phyloP scores from a whole-genome alignment of 1,140 invertebrate genomes.

The Bradysia coprophila region DNA sequence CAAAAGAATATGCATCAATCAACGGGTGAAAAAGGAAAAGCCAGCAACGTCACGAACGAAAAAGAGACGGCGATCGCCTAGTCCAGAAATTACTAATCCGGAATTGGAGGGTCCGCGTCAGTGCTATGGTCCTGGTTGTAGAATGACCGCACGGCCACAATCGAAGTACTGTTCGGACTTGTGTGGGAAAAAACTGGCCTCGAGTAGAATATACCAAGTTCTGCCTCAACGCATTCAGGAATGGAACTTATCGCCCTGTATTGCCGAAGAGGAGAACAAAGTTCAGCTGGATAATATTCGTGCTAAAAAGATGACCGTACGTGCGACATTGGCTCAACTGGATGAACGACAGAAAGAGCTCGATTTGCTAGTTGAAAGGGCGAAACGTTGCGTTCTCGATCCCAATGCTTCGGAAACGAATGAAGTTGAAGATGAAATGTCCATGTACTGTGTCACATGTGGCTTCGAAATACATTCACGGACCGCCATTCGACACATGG shows the following conservation, averaged over 20 bases:
- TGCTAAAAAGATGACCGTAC: constrained; percentile 54
- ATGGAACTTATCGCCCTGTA: constrained; percentile 76
- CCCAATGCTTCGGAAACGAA: constrained; percentile 32
- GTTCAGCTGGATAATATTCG: constrained; percentile 66
- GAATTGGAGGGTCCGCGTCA: constrained; percentile 40
- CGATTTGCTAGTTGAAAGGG: constrained; percentile 62
- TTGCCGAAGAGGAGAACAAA: constrained; percentile 73
- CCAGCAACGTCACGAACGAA: constrained; percentile 12
- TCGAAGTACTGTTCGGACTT: constrained; percentile 93
- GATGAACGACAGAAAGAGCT: constrained; percentile 60
- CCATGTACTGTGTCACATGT: constrained; percentile 91
- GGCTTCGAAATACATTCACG: constrained; percentile 80
- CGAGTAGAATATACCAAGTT: constrained; percentile 65
- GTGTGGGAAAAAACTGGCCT: constrained; percentile 84
- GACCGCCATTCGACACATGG: constrained; percentile 84
- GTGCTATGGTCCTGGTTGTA: constrained; percentile 83
- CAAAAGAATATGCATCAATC: constrained; percentile 24
- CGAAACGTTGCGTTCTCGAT: constrained; percentile 46
- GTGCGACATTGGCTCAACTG: constrained; percentile 53
- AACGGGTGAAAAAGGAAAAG: constrained; percentile 7
- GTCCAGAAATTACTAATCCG: constrained; percentile 30
- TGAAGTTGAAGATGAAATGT: constrained; percentile 54
- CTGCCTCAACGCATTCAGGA: constrained; percentile 86
- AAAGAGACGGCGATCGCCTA: constrained; percentile 28
- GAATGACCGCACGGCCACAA: constrained; percentile 48